These are phyloP conservation scores for Coregonus sp. DNA, from an alignment of 2,797 vertebrate genomes.

Conservation along the genomic window DNA sequence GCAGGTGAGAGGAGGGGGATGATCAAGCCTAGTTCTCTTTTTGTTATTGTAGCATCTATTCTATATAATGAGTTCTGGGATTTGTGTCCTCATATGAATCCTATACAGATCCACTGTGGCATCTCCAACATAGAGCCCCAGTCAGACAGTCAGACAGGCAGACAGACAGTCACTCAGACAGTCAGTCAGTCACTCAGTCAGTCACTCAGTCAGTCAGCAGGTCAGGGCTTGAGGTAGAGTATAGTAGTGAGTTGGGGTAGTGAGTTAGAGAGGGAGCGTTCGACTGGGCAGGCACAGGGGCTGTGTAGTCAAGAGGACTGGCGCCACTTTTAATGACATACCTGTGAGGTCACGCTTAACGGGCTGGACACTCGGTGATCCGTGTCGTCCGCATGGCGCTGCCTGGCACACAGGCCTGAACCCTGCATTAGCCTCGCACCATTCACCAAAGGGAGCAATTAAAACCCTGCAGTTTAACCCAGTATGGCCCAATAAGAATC, in stretches of 20 bases:
- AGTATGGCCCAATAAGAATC: conserved; percentile 33
- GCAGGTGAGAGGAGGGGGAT: conserved; percentile 74
- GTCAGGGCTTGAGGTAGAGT: background rate
- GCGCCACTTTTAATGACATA: conserved; percentile 61
- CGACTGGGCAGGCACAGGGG: conserved; percentile 19
- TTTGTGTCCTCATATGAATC: background rate
- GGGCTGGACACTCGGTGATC: conserved; percentile 52
- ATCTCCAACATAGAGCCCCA: background rate
- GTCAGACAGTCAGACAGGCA: background rate
- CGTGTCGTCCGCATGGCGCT: conserved; percentile 50
- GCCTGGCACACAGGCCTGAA: conserved; percentile 41
- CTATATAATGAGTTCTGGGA: background rate
- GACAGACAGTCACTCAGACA: background rate
- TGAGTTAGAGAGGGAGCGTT: background rate
- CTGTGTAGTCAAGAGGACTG: conserved; percentile 52
- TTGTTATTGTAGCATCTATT: background rate
- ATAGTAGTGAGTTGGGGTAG: background rate
- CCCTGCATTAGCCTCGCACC: conserved; percentile 38
- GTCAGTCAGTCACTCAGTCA: background rate
- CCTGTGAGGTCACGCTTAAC: conserved; percentile 63
- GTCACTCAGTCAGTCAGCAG: background rate
- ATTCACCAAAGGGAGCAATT: conserved; percentile 52
- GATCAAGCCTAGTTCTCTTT: background rate
- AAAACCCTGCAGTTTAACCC: conserved; percentile 37
- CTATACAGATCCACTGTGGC: background rate